These are phyloP conservation scores for Watersipora subatra DNA, from an alignment of 1,140 invertebrate species.

Conservation along the genomic window DNA sequence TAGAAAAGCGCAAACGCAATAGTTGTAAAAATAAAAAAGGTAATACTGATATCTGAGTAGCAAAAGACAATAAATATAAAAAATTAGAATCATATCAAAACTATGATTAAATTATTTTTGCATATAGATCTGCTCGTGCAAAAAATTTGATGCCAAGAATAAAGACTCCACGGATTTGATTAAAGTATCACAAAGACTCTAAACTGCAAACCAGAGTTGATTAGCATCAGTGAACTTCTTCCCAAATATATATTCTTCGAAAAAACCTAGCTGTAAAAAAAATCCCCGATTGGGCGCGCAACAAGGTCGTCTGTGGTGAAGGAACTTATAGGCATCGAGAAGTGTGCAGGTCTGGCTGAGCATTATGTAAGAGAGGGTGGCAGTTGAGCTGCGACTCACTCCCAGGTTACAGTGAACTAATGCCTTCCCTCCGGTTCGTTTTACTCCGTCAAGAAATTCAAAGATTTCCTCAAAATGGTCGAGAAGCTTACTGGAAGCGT, in stretches of 20 bases:
- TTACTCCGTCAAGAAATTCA: neutral
- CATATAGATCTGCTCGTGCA: no score
- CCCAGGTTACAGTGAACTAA: neutral
- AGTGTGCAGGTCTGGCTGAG: neutral
- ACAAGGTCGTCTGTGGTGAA: slow-evolving; percentile 16
- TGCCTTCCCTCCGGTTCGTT: neutral
- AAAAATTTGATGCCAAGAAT: no score
- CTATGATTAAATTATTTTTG: no score
- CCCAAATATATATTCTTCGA: neutral
- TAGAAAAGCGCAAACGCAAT: no score
- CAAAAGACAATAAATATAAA: no score
- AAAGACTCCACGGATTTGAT: no score
- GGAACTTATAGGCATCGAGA: slow-evolving; percentile 10
- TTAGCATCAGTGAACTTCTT: neutral
- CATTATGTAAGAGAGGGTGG: neutral
- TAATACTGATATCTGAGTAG: no score
- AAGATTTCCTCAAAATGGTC: neutral
- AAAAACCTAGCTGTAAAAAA: neutral
- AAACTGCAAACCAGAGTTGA: neutral
- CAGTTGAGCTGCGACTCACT: neutral
- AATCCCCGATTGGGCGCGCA: slow-evolving; percentile 2
- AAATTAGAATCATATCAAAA: no score
- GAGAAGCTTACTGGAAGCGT: neutral
- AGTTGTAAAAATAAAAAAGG: no score
- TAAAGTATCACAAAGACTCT: no score